Conservation (phyloP, 1,140 invertebrate species). For the Tetramorium alpestre region DNA sequence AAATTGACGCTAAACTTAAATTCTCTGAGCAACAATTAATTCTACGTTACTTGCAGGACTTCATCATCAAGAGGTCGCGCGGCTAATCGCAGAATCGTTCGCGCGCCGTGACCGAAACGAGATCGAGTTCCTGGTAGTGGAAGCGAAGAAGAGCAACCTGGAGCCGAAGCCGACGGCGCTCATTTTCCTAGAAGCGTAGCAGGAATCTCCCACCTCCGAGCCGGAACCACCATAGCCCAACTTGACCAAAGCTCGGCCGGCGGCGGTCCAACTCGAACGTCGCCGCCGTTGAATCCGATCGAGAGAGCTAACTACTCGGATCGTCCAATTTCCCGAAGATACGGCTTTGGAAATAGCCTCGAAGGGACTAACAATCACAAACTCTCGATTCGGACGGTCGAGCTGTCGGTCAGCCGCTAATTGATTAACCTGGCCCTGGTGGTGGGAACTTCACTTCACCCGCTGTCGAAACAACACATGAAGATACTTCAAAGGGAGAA, state of each 20-base stretch:
- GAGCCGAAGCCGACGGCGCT: slow-evolving; percentile 95
- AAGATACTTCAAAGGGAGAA: neutral
- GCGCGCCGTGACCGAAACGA: slow-evolving; percentile 93
- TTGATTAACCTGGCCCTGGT: slow-evolving; percentile 68
- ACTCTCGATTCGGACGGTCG: slow-evolving; percentile 43
- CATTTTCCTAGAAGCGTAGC: slow-evolving; percentile 95
- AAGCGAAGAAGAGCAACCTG: slow-evolving; percentile 95
- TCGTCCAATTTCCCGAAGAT: neutral
- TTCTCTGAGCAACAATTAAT: neutral
- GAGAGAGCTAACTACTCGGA: neutral
- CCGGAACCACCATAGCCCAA: slow-evolving; percentile 81
- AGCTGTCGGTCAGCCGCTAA: slow-evolving; percentile 69
- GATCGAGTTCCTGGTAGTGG: slow-evolving; percentile 95
- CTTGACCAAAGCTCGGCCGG: slow-evolving; percentile 60
- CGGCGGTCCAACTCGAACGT: slow-evolving; percentile 16
- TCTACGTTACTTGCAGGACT: slow-evolving; percentile 81
- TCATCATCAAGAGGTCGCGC: slow-evolving; percentile 92
- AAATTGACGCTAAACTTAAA: neutral
- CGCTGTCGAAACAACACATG: neutral
- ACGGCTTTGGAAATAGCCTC: no score
- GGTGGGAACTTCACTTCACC: slow-evolving; percentile 67
- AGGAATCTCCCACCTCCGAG: slow-evolving; percentile 86
- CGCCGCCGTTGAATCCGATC: slow-evolving; percentile 34
- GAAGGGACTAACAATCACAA: neutral
- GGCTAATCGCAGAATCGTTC: slow-evolving; percentile 95